Base-by-base conservation (phyloP, 1,140 invertebrate genomes). In the Maconellicoccus hirsutus region DNA sequence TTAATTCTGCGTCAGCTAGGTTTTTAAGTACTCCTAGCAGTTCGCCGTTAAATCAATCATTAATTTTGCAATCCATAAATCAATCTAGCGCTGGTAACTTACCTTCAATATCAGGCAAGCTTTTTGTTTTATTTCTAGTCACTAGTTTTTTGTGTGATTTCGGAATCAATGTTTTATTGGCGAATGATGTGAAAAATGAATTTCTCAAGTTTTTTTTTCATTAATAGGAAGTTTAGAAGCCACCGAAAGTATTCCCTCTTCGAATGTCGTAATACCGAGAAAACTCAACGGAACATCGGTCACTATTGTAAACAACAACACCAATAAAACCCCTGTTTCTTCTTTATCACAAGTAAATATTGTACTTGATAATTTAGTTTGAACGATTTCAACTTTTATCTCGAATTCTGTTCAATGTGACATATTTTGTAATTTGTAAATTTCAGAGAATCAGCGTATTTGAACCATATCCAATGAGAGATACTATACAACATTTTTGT, bases 401-500 rank as follows among this genome's bases (percentile, higher is more conserved):
- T 4, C n/a, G 16, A 22, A 59, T 7, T 59, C 52, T 59, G 4
- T 7, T 59, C 52, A 63, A 73, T 72, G 52, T 59, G 16, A 22
- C 4, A 59, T 59, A 19, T 59, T 59, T 59, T 16, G 16, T 42
- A n/a, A n/a, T n/a, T n/a, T n/a, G n/a, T 19, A 66, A n/a, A 16
- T 69, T 29, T 25, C 85, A 92, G 80, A 81, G 89, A 71, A 91
- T 92, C 77, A 91, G 89, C 76, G 90, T 91, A 26, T 92, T 92
- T 79, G 90, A 93, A 78, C 90, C 90, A 10, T 92, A 89, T 78
- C 89, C 87, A 69, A 92, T 92, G 89, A 78, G 89, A 26, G 93
- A 95, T 79, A 92, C 92, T 1, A 89, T 95, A 19, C 91, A 94
- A 78, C 91, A 94, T 79, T 96, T 96, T 80, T 95, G 92, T 82